These are phyloP conservation scores for Callochromis pleurospilus DNA, from an alignment of 2,113 vertebrate species.

Conservation along the genomic window DNA sequence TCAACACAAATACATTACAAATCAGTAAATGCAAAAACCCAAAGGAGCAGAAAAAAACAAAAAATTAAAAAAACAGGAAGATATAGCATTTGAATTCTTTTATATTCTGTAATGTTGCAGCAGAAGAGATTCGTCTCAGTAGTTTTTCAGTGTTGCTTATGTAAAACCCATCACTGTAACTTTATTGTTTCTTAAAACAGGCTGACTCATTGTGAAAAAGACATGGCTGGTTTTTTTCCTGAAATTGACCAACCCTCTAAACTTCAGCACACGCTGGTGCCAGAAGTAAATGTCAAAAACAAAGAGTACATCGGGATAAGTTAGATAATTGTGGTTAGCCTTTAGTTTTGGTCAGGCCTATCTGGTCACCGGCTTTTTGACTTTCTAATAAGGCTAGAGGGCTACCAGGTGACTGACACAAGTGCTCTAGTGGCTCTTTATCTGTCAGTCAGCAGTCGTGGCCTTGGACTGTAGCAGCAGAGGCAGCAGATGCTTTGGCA, in stretches of 20 bases:
- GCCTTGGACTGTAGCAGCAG: conserved; percentile 7
- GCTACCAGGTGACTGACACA: conserved; percentile 22
- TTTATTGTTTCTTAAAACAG: conserved; percentile 9
- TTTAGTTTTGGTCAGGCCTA: background rate
- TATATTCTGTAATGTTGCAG: background rate
- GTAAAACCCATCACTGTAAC: conserved; percentile 14
- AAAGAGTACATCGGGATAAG: background rate
- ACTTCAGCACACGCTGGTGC: background rate
- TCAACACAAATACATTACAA: background rate
- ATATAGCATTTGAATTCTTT: background rate
- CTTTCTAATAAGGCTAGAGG: background rate
- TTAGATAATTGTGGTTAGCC: background rate
- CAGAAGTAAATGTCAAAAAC: background rate
- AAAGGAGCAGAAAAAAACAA: background rate
- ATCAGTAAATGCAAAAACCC: background rate
- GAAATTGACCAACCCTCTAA: background rate
- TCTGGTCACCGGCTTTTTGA: background rate
- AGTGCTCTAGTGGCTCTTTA: conserved; percentile 8
- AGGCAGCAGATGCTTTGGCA: conserved; percentile 32
- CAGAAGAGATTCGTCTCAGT: conserved; percentile 2
- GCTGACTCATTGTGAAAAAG: conserved; percentile 3
- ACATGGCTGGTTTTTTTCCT: background rate
- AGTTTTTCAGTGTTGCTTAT: background rate
- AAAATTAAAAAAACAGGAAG: background rate
- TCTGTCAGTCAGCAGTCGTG: background rate